Evolutionary conservation across 2,888 invertebrate species (phyloP), one percentile per base, ranked within the genome.

Genomic region (Elegia similella): DNA sequence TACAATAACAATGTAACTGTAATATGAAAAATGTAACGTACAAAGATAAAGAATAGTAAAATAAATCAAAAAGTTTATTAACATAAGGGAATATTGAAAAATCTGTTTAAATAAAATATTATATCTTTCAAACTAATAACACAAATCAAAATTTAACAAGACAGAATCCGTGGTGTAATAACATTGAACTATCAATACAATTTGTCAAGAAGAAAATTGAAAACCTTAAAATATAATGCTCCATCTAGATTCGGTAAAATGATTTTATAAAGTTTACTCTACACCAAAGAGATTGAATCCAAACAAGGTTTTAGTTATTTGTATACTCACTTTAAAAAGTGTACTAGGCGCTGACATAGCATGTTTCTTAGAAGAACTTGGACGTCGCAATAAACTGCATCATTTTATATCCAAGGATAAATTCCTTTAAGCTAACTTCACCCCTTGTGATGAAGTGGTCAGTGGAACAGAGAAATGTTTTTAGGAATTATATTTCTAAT

Each of bases 361-460:
- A 61, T 34, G 43, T 57, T 44, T 52, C 53, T 57, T 58, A 10
- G 44, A 55, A 61, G 62, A 70, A 69, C 63, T 72, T 69, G 60
- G 60, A 68, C 70, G 62, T 62, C 56, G 59, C 67, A 67, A 70
- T 72, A 70, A 70, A 72, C 61, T 69, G 65, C 64, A 66, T 74
- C 74, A 72, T 71, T 72, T 72, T 69, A 72, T 69, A 65, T 61
- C 42, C 10, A 59, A 61, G 58, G 65, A 67, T 67, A 72, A 75
- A 72, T 67, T 61, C 56, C 56, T 55, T 60, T 63, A 62, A 65
- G 62, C 59, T 68, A 72, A 66, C 64, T 68, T 64, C 47, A 64
- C 63, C 61, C 59, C 63, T 68, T 62, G 59, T 63, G 57, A 58
- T 64, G 63, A 62, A 63, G 56, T 56, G 55, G 67, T 68, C 72